Percentiles rank a stretch among this genome's conserved stretches.
Conservation (phyloP, 64 coral and sea anemone species). For the Hydrozoanthus tunicans region DNA sequence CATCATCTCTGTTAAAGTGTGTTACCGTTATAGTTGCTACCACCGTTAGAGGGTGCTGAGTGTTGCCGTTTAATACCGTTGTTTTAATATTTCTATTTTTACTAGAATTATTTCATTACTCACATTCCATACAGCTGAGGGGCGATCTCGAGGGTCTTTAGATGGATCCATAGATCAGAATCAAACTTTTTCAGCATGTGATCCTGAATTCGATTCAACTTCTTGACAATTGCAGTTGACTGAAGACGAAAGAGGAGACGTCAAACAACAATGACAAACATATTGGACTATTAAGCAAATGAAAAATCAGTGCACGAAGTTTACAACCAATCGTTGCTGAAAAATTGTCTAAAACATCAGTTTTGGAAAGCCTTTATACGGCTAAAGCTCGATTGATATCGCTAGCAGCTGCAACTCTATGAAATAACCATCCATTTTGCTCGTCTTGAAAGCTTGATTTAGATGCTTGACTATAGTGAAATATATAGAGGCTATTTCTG, state of each 20-base stretch:
- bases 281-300: too few relatives aligned
- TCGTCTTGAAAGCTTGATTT: too few relatives aligned
- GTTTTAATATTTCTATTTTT: neutral
- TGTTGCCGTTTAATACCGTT: too few relatives aligned
- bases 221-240: slow-evolving; percentile 95
- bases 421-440: too few relatives aligned
- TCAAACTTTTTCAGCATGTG: slow-evolving; percentile 95
- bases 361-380: too few relatives aligned
- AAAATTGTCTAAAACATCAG: too few relatives aligned
- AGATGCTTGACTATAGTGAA: too few relatives aligned
- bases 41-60: neutral
- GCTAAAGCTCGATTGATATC: too few relatives aligned
- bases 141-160: slow-evolving; percentile 81
- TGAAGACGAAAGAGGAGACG: slow-evolving; percentile 11
- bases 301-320: too few relatives aligned
- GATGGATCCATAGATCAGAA: slow-evolving; percentile 75
- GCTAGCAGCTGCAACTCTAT: too few relatives aligned
- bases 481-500: too few relatives aligned
- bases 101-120: slow-evolving; percentile 52
- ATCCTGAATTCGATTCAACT: slow-evolving; percentile 94
- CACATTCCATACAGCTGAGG: slow-evolving; percentile 98
- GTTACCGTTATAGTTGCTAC: neutral
- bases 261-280: neutral
- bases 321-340: too few relatives aligned
- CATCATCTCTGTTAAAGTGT: neutral